Evolutionary conservation across 2,888 invertebrate genomes (phyloP).

Genomic region (Schrankia costaestrigalis): DNA sequence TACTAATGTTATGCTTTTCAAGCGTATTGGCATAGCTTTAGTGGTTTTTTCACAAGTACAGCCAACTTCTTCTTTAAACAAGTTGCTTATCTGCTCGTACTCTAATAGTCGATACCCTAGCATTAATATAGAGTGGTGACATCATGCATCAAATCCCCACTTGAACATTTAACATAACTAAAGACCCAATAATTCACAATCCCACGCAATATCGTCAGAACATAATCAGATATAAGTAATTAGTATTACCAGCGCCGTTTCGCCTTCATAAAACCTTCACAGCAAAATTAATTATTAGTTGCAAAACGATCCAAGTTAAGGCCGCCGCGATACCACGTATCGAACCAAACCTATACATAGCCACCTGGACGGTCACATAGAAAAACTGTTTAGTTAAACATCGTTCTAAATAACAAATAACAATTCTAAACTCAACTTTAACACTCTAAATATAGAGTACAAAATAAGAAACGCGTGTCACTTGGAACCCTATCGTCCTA

Average conservation of each 20-base stretch:
- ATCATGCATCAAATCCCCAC: no score
- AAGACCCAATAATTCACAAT: conserved; percentile 15
- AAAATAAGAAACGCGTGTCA: conserved; percentile 32
- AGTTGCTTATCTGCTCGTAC: no score
- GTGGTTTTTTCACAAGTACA: no score
- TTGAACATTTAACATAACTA: no score
- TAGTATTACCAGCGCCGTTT: no score
- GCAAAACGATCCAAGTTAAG: conserved; percentile 56
- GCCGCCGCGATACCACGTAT: conserved; percentile 62
- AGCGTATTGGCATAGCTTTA: no score
- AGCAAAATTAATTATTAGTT: conserved; percentile 58
- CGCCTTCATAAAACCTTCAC: conserved; percentile 56
- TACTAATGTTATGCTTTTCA: no score
- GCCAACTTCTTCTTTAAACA: no score
- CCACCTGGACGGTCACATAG: conserved; percentile 80
- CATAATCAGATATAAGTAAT: conserved; percentile 24
- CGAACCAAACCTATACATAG: conserved; percentile 76
- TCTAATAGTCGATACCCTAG: no score
- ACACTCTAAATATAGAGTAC: conserved; percentile 37
- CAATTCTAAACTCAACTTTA: conserved; percentile 50
- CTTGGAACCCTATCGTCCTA: conserved; percentile 71
- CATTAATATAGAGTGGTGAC: no score
- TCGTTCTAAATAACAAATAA: conserved; percentile 37
- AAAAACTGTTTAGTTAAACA: conserved; percentile 56
- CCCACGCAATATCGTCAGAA: conserved; percentile 25